These are phyloP conservation scores for Galaxea fascicularis DNA, from an alignment of 92 coral and sea anemone genomes.

Conservation along the genomic window DNA sequence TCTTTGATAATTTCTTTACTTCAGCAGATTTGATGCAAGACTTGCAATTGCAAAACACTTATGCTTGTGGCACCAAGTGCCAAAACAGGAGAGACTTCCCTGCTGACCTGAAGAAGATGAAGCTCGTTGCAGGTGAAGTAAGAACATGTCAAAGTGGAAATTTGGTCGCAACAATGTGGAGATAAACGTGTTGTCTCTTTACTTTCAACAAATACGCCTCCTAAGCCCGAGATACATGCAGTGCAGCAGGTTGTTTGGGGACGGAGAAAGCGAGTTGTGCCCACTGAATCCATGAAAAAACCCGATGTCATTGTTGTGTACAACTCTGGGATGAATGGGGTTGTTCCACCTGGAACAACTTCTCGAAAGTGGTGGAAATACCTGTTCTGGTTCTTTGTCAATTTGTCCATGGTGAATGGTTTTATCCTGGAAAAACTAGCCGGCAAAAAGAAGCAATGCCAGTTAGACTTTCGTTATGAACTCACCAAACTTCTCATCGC, in stretches of 20 bases:
- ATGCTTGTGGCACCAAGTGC: constrained; percentile 12
- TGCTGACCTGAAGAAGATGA: background rate
- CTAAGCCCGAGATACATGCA: no score
- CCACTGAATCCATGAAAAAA: no score
- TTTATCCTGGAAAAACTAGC: constrained; percentile 28
- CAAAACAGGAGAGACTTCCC: constrained; percentile 21
- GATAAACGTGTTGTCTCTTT: constrained; percentile 1
- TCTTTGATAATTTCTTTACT: constrained; percentile 18
- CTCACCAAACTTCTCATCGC: background rate
- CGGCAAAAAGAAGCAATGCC: constrained; percentile 8
- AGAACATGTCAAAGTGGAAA: background rate
- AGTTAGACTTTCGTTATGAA: no score
- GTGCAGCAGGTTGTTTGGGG: no score
- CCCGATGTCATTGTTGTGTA: no score
- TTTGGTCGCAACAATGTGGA: constrained; percentile 5
- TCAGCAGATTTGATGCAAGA: background rate
- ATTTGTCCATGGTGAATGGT: constrained; percentile 52
- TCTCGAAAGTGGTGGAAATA: no score
- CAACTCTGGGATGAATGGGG: constrained; percentile 29
- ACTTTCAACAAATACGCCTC: no score
- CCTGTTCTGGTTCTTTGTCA: constrained; percentile 58
- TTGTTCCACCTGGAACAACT: constrained; percentile 24
- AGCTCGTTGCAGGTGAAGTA: constrained; percentile 8
- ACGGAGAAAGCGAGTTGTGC: no score
- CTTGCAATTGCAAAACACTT: background rate